Evolutionary conservation across 2,888 invertebrate species (phyloP).

Genomic region (Torymus aiolomorphi): DNA sequence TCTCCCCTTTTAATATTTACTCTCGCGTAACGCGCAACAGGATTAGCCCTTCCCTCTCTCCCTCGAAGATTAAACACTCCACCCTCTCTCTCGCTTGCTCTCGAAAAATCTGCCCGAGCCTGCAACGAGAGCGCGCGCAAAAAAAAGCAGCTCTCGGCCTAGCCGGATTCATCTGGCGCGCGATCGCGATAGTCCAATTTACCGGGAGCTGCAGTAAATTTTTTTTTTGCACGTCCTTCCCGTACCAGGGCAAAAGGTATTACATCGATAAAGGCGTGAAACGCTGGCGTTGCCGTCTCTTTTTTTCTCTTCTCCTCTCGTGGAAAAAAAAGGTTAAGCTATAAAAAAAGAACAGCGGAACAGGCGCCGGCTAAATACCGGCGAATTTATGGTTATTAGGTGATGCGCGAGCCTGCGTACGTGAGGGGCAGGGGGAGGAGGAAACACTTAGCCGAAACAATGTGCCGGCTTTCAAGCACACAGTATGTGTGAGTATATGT

Average conservation of each 20-base stretch:
- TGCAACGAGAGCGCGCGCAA: not conserved
- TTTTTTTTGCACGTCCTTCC: not conserved
- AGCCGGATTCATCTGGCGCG: slow-evolving; percentile 10
- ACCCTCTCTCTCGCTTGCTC: no score
- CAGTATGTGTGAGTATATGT: not conserved
- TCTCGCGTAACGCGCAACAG: no score
- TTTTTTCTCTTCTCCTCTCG: not conserved
- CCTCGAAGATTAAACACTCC: no score
- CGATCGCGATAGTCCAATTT: slow-evolving; percentile 46
- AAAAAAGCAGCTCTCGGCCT: not conserved
- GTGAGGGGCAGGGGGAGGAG: no score
- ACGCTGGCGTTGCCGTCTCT: not conserved
- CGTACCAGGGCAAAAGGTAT: slow-evolving; percentile 12
- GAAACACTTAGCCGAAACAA: slow-evolving; percentile 56
- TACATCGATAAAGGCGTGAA: slow-evolving; percentile 40
- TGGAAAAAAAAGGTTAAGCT: not conserved
- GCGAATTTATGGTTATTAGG: slow-evolving; percentile 58
- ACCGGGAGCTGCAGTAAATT: slow-evolving; percentile 39
- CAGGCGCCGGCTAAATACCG: slow-evolving; percentile 42
- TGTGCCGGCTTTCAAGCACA: slow-evolving; percentile 41
- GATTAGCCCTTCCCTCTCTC: no score
- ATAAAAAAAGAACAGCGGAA: slow-evolving; percentile 34
- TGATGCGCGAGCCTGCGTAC: slow-evolving; percentile 39
- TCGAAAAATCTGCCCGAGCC: no score
- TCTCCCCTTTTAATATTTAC: no score